A percentile compares a stretch with the other conserved stretches of the same genome.
phyloP scores from a whole-genome alignment of 2,797 vertebrate genomes.

The Clamator glandarius region DNA sequence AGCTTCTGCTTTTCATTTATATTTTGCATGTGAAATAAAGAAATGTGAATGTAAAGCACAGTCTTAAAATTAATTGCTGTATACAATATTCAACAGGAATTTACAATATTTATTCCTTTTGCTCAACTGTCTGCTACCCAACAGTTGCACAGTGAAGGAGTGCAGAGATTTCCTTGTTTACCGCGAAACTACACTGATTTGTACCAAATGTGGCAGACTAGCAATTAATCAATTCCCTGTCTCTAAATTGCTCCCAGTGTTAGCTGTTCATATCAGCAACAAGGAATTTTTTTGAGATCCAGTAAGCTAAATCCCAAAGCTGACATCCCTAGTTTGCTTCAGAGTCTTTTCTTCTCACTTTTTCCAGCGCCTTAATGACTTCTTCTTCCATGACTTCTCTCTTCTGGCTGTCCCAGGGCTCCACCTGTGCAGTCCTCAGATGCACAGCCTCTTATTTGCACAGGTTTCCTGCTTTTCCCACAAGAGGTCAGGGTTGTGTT shows the following conservation, averaged over 20 bases:
- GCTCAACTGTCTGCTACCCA: neutral
- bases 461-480: conserved; percentile 69
- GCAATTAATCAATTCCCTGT: neutral
- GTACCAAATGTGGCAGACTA: neutral
- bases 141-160: neutral
- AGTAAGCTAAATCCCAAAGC: neutral
- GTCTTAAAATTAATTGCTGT: neutral
- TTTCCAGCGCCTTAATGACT: neutral
- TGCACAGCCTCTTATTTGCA: neutral
- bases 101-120: neutral
- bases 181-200: neutral
- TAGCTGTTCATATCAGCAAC: neutral
- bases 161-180: neutral
- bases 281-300: neutral
- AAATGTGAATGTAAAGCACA: neutral
- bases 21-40: conserved; percentile 9
- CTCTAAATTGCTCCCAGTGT: neutral
- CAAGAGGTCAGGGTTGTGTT: conserved; percentile 76
- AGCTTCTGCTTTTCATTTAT: conserved; percentile 2
- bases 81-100: neutral
- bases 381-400: neutral
- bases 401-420: neutral
- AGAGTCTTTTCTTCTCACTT: neutral
- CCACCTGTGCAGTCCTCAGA: neutral
- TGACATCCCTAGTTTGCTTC: neutral